These are phyloP conservation scores for Oryzias celebensis DNA, from an alignment of 2,113 vertebrate genomes.

Conservation along the genomic window DNA sequence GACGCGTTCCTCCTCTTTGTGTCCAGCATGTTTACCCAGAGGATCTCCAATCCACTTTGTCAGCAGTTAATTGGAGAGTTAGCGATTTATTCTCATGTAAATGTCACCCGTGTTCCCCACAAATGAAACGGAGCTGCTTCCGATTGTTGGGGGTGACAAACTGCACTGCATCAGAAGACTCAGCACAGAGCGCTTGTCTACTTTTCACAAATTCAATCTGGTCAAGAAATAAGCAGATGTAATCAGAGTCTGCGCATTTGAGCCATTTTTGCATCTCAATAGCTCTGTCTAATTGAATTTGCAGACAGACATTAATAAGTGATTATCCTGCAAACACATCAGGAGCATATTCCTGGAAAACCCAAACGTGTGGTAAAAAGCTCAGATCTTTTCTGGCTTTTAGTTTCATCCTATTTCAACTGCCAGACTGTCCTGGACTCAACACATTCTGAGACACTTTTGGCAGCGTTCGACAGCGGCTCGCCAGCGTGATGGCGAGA, in stretches of 20 bases:
- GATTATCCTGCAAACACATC: slow-evolving; percentile 27
- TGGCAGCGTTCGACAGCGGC: slow-evolving; percentile 45
- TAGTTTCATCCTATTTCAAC: slow-evolving; percentile 26
- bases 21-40: slow-evolving; percentile 60
- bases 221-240: slow-evolving; percentile 30
- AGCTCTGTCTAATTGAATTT: slow-evolving; percentile 54
- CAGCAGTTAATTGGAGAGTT: slow-evolving; percentile 71
- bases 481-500: slow-evolving; percentile 41
- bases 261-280: slow-evolving; percentile 20
- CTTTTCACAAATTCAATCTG: slow-evolving; percentile 44
- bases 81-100: slow-evolving; percentile 66
- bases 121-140: slow-evolving; percentile 48
- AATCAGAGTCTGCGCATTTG: slow-evolving; percentile 25
- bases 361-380: slow-evolving; percentile 21
- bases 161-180: not conserved
- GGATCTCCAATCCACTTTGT: slow-evolving; percentile 58
- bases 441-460: slow-evolving; percentile 58
- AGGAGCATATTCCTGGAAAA: slow-evolving; percentile 32
- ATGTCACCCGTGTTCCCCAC: slow-evolving; percentile 50
- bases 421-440: slow-evolving; percentile 43
- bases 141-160: slow-evolving; percentile 27
- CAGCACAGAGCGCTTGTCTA: slow-evolving; percentile 7
- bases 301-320: slow-evolving; percentile 51
- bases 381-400: slow-evolving; percentile 23
- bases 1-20: slow-evolving; percentile 64